These are phyloP conservation scores for Heliconius melpomene DNA, from an alignment of 1,140 invertebrate species.

Conservation along the genomic window DNA sequence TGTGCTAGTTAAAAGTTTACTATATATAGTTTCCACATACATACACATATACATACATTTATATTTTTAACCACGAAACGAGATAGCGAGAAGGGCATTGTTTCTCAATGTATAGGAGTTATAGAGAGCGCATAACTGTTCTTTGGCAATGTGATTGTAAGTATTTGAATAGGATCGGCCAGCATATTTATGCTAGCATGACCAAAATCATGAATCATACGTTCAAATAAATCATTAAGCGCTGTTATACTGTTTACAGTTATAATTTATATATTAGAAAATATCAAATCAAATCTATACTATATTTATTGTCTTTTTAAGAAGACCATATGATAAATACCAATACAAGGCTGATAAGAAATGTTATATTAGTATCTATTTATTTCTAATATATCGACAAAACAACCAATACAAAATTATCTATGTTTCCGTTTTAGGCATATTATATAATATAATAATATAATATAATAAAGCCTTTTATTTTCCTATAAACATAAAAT, in stretches of 20 bases:
- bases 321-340: too few species aligned
- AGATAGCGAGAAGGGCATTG: neutral
- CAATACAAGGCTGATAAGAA: too few species aligned
- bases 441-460: too few species aligned
- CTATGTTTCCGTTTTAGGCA: too few species aligned
- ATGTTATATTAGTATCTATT: too few species aligned
- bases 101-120: neutral
- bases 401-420: neutral
- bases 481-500: too few species aligned
- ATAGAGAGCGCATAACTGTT: constrained; percentile 20
- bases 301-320: too few species aligned
- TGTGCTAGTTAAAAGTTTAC: neutral
- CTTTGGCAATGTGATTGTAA: neutral
- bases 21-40: neutral
- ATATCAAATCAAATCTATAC: too few species aligned
- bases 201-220: constrained; percentile 5
- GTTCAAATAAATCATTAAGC: constrained; percentile 7
- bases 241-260: constrained; percentile 14
- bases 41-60: neutral
- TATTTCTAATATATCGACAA: neutral
- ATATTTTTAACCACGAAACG: neutral
- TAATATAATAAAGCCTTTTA: too few species aligned
- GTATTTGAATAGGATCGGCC: constrained; percentile 8
- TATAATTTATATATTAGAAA: neutral
- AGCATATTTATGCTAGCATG: neutral